These are phyloP conservation scores for Gryllus longicercus DNA, from an alignment of 2,888 invertebrate species.

Conservation along the genomic window DNA sequence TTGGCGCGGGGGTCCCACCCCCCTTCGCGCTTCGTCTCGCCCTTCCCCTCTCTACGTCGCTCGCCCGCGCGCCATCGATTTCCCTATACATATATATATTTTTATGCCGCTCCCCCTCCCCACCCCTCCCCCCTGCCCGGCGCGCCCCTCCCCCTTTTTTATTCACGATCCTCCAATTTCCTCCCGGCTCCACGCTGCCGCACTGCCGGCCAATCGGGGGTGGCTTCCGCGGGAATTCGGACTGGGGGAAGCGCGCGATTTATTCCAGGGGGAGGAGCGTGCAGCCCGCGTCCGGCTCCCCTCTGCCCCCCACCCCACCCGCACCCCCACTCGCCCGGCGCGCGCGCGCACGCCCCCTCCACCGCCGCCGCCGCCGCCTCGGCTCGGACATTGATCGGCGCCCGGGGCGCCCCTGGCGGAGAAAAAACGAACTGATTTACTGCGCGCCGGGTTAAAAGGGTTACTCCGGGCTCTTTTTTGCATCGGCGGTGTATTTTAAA, in stretches of 20 bases:
- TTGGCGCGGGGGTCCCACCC: neutral
- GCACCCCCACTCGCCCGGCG: too few relatives aligned
- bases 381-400: conserved; percentile 12
- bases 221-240: conserved; percentile 27
- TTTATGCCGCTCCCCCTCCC: neutral
- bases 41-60: neutral
- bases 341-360: too few relatives aligned
- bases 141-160: conserved; percentile 5
- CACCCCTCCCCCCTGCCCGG: neutral
- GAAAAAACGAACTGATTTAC: conserved; percentile 9
- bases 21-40: neutral
- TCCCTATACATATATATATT: conserved; percentile 4
- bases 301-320: neutral
- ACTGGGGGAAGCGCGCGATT: conserved; percentile 28
- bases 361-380: too few relatives aligned
- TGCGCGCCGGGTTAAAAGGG: conserved; percentile 8
- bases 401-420: neutral
- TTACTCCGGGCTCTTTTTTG: neutral
- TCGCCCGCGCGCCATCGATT: neutral
- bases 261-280: conserved; percentile 24
- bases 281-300: neutral
- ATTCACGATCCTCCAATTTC: conserved; percentile 4
- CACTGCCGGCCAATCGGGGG: conserved; percentile 25
- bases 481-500: conserved; percentile 11
- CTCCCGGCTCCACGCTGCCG: conserved; percentile 24